These are phyloP conservation scores for Porites lobata DNA, from an alignment of 92 coral and sea anemone genomes.

Conservation along the genomic window DNA sequence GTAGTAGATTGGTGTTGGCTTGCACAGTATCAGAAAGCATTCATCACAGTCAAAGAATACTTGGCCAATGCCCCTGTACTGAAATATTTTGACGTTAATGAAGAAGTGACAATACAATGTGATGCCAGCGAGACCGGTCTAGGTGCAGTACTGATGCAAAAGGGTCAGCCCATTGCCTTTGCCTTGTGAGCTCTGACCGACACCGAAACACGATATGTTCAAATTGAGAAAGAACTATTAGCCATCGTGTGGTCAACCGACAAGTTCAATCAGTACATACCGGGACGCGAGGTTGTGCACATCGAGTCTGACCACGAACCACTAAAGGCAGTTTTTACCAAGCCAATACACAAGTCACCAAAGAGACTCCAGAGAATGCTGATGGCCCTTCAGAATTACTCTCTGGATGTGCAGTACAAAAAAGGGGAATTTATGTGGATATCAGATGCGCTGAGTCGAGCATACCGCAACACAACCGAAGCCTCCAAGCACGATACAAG, in stretches of 20 bases:
- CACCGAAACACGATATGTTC: conserved; percentile 26
- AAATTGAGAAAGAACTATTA: conserved; percentile 47
- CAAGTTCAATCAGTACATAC: conserved; percentile 67
- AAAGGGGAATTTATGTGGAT: conserved; percentile 56
- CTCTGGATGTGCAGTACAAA: conserved; percentile 52
- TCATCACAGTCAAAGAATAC: conserved; percentile 39
- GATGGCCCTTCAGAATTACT: conserved; percentile 48
- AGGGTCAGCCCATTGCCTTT: conserved; percentile 45
- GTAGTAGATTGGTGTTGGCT: conserved; percentile 59
- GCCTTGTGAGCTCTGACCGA: conserved; percentile 42
- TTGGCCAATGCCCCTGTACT: conserved; percentile 46
- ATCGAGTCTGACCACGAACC: conserved; percentile 57
- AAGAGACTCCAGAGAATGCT: conserved; percentile 56
- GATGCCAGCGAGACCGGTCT: conserved; percentile 40
- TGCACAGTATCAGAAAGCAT: conserved; percentile 19
- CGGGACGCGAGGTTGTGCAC: conserved; percentile 44
- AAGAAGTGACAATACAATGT: conserved; percentile 48
- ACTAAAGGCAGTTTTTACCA: conserved; percentile 58
- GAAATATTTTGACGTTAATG: conserved; percentile 14
- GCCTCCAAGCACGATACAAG: conserved; percentile 42
- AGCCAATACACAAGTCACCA: conserved; percentile 51
- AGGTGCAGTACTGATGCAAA: conserved; percentile 54
- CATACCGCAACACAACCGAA: conserved; percentile 50
- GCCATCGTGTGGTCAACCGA: conserved; percentile 55
- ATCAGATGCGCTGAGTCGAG: conserved; percentile 46